These are phyloP conservation scores for Palythoa heliodiscus DNA, from an alignment of 92 coral and sea anemone genomes.

Conservation along the genomic window DNA sequence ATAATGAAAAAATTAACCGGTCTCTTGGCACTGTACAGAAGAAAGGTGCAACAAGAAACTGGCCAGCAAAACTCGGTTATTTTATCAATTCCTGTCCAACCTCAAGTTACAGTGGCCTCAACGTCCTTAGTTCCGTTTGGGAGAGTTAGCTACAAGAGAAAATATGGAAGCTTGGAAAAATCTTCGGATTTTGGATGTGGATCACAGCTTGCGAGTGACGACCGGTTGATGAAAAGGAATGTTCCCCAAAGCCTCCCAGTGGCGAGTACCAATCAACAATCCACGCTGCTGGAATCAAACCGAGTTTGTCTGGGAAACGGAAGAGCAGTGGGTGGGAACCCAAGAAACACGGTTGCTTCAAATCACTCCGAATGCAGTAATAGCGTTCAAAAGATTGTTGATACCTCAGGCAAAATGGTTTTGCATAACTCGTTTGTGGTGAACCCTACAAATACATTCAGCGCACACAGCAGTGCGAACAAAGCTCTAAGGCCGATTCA, in stretches of 20 bases:
- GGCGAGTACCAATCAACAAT: not conserved
- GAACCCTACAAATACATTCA: not conserved
- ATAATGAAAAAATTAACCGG: slow-evolving; percentile 20
- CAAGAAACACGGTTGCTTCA: not conserved
- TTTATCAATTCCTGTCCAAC: not conserved
- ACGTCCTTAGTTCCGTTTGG: not conserved
- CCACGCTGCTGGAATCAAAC: not conserved
- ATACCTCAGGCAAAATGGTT: not conserved
- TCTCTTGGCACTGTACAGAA: slow-evolving; percentile 25
- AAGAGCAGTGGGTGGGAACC: not conserved
- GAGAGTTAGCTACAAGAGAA: slow-evolving; percentile 16
- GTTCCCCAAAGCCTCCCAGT: not conserved
- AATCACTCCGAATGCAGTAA: not conserved
- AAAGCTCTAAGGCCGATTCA: not conserved
- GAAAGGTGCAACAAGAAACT: slow-evolving; percentile 8
- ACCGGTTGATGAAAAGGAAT: not conserved
- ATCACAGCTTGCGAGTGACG: not conserved
- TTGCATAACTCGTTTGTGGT: not conserved
- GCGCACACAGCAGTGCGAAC: not conserved
- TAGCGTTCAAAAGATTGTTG: too few relatives aligned
- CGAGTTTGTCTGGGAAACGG: not conserved
- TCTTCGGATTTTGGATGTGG: not conserved
- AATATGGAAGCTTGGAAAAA: not conserved
- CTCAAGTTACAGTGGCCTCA: not conserved
- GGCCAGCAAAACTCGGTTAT: not conserved